These are phyloP conservation scores for Nowickia ferox DNA, from an alignment of 2,888 invertebrate genomes.

Conservation along the genomic window DNA sequence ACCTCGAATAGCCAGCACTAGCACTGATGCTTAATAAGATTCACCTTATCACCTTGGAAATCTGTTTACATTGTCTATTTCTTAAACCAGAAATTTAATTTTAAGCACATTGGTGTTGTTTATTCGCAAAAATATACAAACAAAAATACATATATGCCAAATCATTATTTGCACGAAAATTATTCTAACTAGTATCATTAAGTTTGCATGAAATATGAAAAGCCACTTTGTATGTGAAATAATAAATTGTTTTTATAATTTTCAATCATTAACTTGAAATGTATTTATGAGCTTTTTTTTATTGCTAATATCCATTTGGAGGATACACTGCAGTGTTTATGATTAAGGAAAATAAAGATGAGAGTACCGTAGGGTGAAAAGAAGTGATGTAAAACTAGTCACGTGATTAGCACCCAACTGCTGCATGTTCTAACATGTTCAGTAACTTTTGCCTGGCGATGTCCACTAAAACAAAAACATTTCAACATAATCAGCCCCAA, in stretches of 20 bases:
- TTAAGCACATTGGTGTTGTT: too few relatives aligned
- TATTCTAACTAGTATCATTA: constrained; percentile 35
- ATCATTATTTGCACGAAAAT: constrained; percentile 38
- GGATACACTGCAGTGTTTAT: neutral
- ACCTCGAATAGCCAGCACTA: too few relatives aligned
- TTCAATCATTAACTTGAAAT: constrained; percentile 61
- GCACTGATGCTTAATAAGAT: neutral
- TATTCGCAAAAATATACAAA: neutral
- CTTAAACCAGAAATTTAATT: neutral
- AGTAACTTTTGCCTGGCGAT: too few relatives aligned
- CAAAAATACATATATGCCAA: constrained; percentile 4
- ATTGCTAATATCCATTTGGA: constrained; percentile 8
- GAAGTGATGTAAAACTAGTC: too few relatives aligned
- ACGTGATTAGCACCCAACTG: too few relatives aligned
- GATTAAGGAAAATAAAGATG: neutral
- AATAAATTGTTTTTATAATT: constrained; percentile 51
- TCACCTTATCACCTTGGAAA: neutral
- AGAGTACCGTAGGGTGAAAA: too few relatives aligned
- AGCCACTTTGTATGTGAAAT: constrained; percentile 45
- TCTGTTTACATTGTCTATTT: neutral
- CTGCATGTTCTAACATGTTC: too few relatives aligned
- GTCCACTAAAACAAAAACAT: too few relatives aligned
- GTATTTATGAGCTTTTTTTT: constrained; percentile 23
- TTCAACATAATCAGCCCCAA: too few relatives aligned
- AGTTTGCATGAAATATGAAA: constrained; percentile 43